Evolutionary conservation across 2,797 vertebrate genomes (phyloP).

Genomic region (Semaprochilodus insignis): DNA sequence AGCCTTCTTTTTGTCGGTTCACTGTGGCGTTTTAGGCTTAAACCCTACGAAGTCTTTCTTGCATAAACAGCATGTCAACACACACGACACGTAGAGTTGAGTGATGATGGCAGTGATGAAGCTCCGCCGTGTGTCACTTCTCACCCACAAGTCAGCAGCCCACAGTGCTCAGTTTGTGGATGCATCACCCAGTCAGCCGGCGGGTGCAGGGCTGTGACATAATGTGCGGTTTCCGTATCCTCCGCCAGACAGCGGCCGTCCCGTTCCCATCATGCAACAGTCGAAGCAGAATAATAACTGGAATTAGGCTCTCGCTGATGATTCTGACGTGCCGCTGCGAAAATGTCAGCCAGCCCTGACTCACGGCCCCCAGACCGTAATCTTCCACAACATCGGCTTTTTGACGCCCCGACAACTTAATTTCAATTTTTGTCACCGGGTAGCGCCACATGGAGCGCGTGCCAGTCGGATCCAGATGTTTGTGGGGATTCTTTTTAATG

Average conservation of each 20-base stretch:
- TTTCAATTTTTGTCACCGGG: conserved; percentile 48
- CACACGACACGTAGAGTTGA: not conserved
- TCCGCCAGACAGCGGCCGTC: conserved; percentile 61
- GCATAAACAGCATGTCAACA: too few relatives aligned
- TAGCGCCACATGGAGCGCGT: conserved; percentile 34
- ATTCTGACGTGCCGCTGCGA: conserved; percentile 71
- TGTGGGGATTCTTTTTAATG: conserved; percentile 46
- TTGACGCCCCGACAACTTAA: conserved; percentile 49
- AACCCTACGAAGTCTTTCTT: too few relatives aligned
- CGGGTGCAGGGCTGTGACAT: conserved; percentile 46
- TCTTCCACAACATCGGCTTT: conserved; percentile 73
- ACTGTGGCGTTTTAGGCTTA: too few relatives aligned
- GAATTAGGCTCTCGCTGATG: conserved; percentile 76
- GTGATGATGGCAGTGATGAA: not conserved
- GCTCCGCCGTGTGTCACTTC: not conserved
- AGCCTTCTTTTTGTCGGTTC: too few relatives aligned
- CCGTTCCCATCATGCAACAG: conserved; percentile 75
- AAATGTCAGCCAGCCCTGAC: conserved; percentile 76
- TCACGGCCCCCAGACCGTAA: conserved; percentile 77
- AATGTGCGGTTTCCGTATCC: conserved; percentile 68
- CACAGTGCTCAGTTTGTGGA: conserved; percentile 5
- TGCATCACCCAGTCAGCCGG: conserved; percentile 11
- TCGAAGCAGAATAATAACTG: conserved; percentile 82
- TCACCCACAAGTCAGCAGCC: conserved; percentile 23
- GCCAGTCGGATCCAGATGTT: conserved; percentile 47